A percentile compares a stretch with the other conserved stretches of the same genome.
These are phyloP conservation scores for Cepphus grylle DNA, from an alignment of 2,113 vertebrate species.

Conservation along the genomic window DNA sequence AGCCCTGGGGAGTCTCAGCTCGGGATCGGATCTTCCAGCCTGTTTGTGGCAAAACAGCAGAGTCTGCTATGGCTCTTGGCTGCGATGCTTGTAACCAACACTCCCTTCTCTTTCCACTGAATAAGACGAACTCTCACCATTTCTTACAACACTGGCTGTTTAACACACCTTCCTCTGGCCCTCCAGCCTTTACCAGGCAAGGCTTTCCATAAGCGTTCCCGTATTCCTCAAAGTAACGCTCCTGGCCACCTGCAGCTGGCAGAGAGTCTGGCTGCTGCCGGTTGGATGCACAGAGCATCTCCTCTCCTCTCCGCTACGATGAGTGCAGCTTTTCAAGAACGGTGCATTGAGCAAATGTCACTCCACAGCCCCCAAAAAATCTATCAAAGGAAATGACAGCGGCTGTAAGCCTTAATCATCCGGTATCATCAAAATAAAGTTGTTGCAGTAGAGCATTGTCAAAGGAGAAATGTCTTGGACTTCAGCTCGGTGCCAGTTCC, in stretches of 20 bases:
- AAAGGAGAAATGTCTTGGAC: neutral
- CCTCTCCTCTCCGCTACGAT: neutral
- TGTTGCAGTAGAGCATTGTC: neutral
- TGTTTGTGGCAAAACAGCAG: neutral
- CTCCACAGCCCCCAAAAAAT: constrained; percentile 21
- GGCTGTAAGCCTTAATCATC: constrained; percentile 60
- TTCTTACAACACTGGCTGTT: neutral
- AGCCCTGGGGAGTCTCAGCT: neutral
- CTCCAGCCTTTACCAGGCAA: neutral
- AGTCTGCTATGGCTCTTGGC: neutral
- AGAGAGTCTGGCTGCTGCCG: neutral
- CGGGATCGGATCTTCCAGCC: neutral
- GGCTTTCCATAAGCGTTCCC: neutral
- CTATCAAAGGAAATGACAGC: constrained; percentile 37
- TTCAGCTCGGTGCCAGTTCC: neutral
- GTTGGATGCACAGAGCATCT: neutral
- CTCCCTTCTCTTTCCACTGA: neutral
- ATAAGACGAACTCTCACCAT: neutral
- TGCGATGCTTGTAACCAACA: neutral
- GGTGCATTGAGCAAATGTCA: constrained; percentile 41
- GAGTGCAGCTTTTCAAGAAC: neutral
- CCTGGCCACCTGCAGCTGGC: neutral
- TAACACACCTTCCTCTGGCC: neutral
- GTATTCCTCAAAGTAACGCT: neutral
- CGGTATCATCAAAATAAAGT: constrained; percentile 31